Conservation (phyloP, 2,797 vertebrate genomes). For the Aldrovandia affinis region DNA sequence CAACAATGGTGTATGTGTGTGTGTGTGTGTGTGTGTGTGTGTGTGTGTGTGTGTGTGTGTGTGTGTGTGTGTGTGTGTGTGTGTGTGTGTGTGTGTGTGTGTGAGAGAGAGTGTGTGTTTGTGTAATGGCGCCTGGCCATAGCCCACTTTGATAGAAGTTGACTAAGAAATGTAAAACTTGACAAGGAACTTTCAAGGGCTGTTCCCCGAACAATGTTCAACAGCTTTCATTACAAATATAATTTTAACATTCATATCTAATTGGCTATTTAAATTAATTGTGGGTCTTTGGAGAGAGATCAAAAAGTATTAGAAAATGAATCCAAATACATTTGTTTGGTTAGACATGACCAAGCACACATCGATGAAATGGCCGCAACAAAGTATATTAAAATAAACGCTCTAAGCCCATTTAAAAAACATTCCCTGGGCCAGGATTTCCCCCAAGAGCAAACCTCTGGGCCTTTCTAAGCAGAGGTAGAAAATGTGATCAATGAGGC, state of each 20-base stretch:
- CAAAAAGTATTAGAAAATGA: background rate
- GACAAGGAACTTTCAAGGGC: background rate
- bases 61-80: too few relatives aligned
- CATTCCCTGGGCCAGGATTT: background rate
- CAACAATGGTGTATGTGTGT: too few relatives aligned
- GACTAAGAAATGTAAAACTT: background rate
- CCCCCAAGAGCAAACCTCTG: background rate
- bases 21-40: too few relatives aligned
- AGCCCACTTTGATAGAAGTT: background rate
- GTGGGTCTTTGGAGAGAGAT: background rate
- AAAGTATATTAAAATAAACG: background rate
- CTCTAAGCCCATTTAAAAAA: background rate
- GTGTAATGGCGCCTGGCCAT: background rate
- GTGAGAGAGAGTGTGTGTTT: too few relatives aligned
- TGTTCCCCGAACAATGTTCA: background rate
- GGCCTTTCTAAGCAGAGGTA: background rate
- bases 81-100: too few relatives aligned
- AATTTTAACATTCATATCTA: background rate
- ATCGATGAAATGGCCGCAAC: background rate
- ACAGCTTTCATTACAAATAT: background rate
- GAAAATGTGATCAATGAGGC: constrained; percentile 15
- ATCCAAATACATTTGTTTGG: background rate
- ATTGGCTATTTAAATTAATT: background rate
- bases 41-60: too few relatives aligned
- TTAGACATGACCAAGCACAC: background rate